Base-by-base conservation (phyloP, 1,140 invertebrate species). In the Protaetia brevitarsis region DNA sequence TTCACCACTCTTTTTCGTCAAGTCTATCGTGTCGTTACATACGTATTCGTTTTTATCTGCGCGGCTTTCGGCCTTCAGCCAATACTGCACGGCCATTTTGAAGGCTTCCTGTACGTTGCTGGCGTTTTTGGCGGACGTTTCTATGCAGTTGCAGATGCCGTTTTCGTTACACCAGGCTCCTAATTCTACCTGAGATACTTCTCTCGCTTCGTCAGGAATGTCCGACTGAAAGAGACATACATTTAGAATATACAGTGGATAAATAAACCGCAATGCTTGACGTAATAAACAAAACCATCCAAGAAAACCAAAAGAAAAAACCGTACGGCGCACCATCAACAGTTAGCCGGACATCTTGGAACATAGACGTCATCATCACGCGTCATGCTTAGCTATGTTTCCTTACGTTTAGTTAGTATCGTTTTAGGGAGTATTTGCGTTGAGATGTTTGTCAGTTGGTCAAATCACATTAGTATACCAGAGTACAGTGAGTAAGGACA, bases 101-200 rank as follows among this genome's bases (percentile, higher is more conserved):
- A 95, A 94, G 5, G 92, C 91, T 72, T 87, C 85, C 4, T 89
- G 85, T 0, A 95, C 91, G 77, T 94, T 94, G 36, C 85, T 91
- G 0, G 90, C 89, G 72, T 88, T 89, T 76, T 93, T 94, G 0
- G 92, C 92, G 31, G 91, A 94, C 0, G 92, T 94, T 80, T 94
- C 91, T 27, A 94, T 88, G 71, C 88, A 86, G 3, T 88, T 87
- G 11, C 85, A 79, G 71, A 90, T 87, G 41, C 88, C 86, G 76
- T 93, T 90, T 69, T 90, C 86, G 21, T 83, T 81, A 73, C 92
- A 94, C 91, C 91, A 94, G 36, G 86, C 82, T 72, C 86, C 82
- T 63, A 90, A 84, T 76, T 91, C 89, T 65, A 92, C 87, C 37
- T 82, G 82, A 0, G 83, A 81, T 28, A 95, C 88, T 77, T 91